Evolutionary conservation across 2,797 vertebrate species (phyloP).

Genomic region (Buphagus erythrorhynchus): DNA sequence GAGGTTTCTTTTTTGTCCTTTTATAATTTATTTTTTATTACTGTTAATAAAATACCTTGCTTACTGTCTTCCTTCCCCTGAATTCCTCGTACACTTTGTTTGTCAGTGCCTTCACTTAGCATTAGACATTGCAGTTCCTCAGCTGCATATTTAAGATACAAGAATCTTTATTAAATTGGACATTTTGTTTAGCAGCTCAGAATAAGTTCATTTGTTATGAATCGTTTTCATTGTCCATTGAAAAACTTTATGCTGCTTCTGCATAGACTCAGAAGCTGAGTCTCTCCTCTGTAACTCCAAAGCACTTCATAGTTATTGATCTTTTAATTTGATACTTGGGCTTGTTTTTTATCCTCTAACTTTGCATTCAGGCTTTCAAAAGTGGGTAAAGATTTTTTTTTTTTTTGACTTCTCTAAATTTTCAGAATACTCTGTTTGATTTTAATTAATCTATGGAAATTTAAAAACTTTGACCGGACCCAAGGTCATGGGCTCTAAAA

Average conservation of each 20-base stretch:
- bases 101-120: not conserved
- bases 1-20: rapidly evolving
- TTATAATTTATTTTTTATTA: not conserved
- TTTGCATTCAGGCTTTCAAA: not conserved
- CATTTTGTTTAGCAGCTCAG: not conserved
- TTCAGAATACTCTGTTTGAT: not conserved
- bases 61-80: not conserved
- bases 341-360: not conserved
- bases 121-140: not conserved
- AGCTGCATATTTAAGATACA: not conserved
- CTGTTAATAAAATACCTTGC: not conserved
- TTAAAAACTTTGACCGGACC: not conserved
- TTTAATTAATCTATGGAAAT: not conserved
- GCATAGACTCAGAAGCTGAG: not conserved
- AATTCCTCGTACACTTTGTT: not conserved
- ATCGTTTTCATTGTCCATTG: not conserved
- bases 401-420: not conserved
- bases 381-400: not conserved
- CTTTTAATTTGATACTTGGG: not conserved
- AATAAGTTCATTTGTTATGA: not conserved
- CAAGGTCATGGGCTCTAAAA: not conserved
- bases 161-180: not conserved
- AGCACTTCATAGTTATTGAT: not conserved
- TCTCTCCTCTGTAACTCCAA: not conserved
- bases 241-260: not conserved